phyloP scores from a whole-genome alignment of 2,888 invertebrate species.

The Caenorhabditis auriculariae region DNA sequence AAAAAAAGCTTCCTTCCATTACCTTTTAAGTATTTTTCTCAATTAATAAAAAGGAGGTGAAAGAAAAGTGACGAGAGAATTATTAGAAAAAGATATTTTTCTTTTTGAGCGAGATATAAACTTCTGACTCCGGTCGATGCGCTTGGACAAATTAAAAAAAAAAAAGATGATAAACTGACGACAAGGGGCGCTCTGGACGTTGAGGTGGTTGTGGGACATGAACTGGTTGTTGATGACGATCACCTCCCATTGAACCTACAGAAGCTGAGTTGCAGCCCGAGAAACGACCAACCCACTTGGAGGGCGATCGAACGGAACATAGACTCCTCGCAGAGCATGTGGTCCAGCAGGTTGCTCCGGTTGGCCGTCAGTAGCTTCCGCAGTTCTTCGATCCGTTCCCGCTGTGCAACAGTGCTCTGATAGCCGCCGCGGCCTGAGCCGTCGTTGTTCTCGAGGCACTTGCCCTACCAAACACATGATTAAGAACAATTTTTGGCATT shows the following conservation, averaged over 20 bases:
- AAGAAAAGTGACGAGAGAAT: too few species aligned
- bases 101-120: too few species aligned
- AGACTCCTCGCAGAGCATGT: constrained; percentile 42
- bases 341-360: constrained; percentile 42
- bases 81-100: too few species aligned
- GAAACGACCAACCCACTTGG: too few species aligned
- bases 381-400: constrained; percentile 41
- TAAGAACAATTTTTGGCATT: background rate
- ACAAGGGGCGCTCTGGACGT: constrained; percentile 31
- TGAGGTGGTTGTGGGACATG: constrained; percentile 45
- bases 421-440: constrained; percentile 46
- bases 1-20: too few species aligned
- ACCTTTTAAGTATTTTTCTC: too few species aligned
- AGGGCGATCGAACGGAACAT: constrained; percentile 44
- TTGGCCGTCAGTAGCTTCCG: constrained; percentile 41
- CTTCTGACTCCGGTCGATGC: too few species aligned
- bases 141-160: too few species aligned
- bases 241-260: constrained; percentile 59
- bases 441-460: constrained; percentile 51
- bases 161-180: constrained; percentile 27
- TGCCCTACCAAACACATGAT: constrained; percentile 35
- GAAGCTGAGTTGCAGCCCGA: constrained; percentile 8
- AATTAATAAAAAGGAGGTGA: too few species aligned
- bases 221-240: constrained; percentile 51
- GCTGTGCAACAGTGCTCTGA: constrained; percentile 32